phyloP scores from a whole-genome alignment of 2,113 vertebrate species.

The Corythaixoides concolor region DNA sequence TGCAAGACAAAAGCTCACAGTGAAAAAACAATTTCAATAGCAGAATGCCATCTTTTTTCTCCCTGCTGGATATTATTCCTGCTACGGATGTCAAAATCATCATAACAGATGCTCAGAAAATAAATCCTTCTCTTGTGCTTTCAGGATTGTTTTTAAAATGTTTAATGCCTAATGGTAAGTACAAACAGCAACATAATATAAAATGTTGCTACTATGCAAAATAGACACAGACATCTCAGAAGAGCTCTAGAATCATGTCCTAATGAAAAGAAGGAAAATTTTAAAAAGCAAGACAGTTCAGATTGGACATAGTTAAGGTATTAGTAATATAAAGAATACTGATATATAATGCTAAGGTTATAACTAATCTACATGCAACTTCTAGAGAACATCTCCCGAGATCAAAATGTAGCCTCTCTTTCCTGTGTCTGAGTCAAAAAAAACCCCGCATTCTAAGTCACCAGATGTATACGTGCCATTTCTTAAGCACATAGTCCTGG shows the following conservation, averaged over 20 bases:
- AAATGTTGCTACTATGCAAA: neutral
- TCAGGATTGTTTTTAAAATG: slow-evolving; percentile 1
- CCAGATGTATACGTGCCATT: neutral
- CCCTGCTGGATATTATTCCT: slow-evolving; percentile 27
- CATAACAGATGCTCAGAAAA: neutral
- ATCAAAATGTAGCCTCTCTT: neutral
- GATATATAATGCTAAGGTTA: neutral
- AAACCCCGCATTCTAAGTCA: neutral
- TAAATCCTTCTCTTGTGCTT: slow-evolving; percentile 4
- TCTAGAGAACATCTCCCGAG: neutral
- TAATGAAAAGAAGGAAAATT: neutral
- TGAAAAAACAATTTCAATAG: neutral
- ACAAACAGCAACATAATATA: neutral
- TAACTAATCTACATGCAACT: neutral
- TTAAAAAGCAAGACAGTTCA: neutral
- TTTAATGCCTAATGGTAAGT: slow-evolving; percentile 60
- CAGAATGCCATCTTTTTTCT: neutral
- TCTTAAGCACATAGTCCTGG: neutral
- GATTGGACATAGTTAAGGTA: neutral
- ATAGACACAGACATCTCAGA: neutral
- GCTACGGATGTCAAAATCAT: neutral
- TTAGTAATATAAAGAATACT: neutral
- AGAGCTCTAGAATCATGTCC: neutral
- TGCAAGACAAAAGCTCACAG: neutral
- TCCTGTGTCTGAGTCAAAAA: neutral